Evolutionary conservation across 1,140 invertebrate species (phyloP).

Genomic region (Drosophila bocqueti): DNA sequence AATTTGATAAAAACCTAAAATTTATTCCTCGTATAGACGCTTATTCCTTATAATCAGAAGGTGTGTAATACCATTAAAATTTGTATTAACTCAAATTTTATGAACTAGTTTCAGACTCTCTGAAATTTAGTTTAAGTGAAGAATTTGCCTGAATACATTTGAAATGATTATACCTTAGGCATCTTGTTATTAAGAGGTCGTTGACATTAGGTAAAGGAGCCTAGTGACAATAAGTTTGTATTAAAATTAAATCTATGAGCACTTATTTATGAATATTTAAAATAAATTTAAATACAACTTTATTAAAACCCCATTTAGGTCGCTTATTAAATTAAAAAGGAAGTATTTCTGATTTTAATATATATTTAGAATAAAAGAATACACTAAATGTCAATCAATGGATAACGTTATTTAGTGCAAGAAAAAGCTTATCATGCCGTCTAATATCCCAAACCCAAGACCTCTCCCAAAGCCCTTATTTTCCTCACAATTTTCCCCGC

Average conservation of each 20-base stretch:
- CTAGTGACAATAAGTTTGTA: too few species aligned
- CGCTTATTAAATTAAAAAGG: not conserved
- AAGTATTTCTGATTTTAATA: not conserved
- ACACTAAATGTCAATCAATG: not conserved
- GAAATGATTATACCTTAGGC: too few species aligned
- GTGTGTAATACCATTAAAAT: too few species aligned
- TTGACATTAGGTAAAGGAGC: too few species aligned
- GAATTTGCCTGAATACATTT: not conserved
- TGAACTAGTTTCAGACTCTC: too few species aligned
- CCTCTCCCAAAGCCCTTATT: constrained; percentile 13
- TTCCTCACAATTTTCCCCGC: constrained; percentile 39
- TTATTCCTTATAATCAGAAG: too few species aligned
- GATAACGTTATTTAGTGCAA: not conserved
- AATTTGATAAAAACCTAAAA: not conserved
- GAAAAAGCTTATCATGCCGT: not conserved
- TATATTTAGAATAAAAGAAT: not conserved
- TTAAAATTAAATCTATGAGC: too few species aligned
- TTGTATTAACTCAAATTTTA: too few species aligned
- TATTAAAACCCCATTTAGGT: not conserved
- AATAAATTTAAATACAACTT: not conserved
- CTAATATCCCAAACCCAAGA: not conserved
- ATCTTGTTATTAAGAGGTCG: too few species aligned
- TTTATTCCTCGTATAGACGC: not conserved
- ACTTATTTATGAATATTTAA: too few species aligned
- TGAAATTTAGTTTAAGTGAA: not conserved